Evolutionary conservation across 1,140 invertebrate genomes (phyloP).

Genomic region (Apis laboriosa): DNA sequence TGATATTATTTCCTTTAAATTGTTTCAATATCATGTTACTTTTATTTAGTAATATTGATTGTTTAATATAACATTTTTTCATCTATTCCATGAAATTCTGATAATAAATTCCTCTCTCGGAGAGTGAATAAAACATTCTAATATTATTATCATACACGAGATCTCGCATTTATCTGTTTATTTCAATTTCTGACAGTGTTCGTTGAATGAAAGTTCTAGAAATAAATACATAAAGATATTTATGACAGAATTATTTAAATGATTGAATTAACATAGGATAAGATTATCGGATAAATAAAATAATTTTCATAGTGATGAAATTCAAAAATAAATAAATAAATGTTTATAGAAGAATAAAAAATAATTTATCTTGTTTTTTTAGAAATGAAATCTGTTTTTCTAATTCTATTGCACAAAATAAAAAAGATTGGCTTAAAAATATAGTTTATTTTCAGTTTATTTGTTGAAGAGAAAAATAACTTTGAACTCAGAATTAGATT

Average conservation of each 20-base stretch:
- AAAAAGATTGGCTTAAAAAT: too few species aligned
- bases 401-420: neutral
- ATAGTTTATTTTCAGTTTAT: neutral
- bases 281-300: too few species aligned
- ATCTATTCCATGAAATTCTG: neutral
- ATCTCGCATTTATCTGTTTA: neutral
- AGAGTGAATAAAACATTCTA: neutral
- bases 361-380: neutral
- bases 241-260: neutral
- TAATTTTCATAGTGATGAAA: too few species aligned
- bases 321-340: too few species aligned
- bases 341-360: neutral
- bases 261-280: neutral
- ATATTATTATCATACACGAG: too few species aligned
- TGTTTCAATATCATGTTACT: neutral
- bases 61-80: neutral
- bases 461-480: neutral
- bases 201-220: neutral
- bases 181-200: neutral
- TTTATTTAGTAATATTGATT: neutral
- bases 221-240: neutral
- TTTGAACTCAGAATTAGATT: neutral
- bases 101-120: neutral
- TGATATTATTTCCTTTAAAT: neutral
- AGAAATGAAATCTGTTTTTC: neutral